Conservation (phyloP, 2,888 invertebrate species). For the Dexiosoma caninum region DNA sequence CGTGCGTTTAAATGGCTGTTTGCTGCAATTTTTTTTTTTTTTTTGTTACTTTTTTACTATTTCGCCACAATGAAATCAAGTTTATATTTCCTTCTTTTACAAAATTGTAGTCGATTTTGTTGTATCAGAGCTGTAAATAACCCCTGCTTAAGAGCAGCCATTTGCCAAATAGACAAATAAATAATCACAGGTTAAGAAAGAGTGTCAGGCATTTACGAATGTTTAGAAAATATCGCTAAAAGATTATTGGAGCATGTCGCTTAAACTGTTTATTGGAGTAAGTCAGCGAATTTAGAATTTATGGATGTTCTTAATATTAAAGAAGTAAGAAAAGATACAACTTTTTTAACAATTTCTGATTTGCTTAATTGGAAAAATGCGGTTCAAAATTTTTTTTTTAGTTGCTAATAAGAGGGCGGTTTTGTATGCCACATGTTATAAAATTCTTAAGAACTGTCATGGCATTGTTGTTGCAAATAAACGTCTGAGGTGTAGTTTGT, state of each 20-base stretch:
- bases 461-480: too few species aligned
- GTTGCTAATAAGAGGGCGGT: too few species aligned
- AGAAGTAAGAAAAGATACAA: neutral
- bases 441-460: too few species aligned
- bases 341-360: too few species aligned
- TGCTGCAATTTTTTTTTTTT: neutral
- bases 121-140: constrained; percentile 22
- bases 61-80: constrained; percentile 21
- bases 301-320: neutral
- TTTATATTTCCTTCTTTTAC: constrained; percentile 40
- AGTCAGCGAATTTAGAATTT: neutral
- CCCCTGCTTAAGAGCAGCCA: neutral
- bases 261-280: too few species aligned
- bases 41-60: neutral
- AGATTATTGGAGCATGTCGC: neutral
- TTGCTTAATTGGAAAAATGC: too few species aligned
- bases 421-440: too few species aligned
- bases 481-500: too few species aligned
- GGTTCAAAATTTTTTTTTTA: too few species aligned
- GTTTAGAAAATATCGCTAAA: neutral
- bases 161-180: constrained; percentile 10
- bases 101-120: neutral
- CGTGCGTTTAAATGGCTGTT: constrained; percentile 64
- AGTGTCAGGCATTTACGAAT: constrained; percentile 20
- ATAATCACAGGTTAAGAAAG: constrained; percentile 22